Evolutionary conservation across 2,113 vertebrate species (phyloP).

Genomic region (Ancistrus triradiatus): DNA sequence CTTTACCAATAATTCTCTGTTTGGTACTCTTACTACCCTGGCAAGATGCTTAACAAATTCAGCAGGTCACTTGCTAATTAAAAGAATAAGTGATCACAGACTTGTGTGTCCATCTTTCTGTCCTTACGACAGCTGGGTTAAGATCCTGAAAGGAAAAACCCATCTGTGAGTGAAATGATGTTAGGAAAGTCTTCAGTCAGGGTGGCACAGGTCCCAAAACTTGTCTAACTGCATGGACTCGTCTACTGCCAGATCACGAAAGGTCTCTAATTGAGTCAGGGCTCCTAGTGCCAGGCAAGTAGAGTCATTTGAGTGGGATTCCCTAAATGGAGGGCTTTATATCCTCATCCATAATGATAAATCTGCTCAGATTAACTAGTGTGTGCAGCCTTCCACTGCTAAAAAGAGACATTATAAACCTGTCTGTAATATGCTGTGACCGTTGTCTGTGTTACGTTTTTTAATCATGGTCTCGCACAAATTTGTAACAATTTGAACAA

Average conservation of each 20-base stretch:
- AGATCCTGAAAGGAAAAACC: constrained; percentile 51
- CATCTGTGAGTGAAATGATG: constrained; percentile 72
- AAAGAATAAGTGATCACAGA: no score
- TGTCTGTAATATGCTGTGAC: background rate
- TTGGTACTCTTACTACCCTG: no score
- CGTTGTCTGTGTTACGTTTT: background rate
- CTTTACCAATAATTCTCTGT: no score
- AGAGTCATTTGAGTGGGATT: background rate
- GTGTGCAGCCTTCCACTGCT: background rate
- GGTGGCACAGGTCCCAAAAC: constrained; percentile 65
- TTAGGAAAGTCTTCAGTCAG: constrained; percentile 66
- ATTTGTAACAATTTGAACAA: background rate
- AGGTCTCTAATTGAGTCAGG: constrained; percentile 68
- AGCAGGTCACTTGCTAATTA: no score
- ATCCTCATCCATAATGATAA: background rate
- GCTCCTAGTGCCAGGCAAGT: constrained; percentile 58
- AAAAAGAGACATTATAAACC: background rate
- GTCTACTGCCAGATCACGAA: constrained; percentile 62
- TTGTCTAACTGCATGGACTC: constrained; percentile 75
- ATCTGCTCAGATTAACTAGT: background rate
- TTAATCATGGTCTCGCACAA: background rate
- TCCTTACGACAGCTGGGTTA: no score
- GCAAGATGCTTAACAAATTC: no score
- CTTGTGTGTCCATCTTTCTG: no score
- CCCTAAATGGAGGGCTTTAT: background rate